Evolutionary conservation across 2,888 invertebrate genomes (phyloP).

Genomic region (Emmelina monodactyla): DNA sequence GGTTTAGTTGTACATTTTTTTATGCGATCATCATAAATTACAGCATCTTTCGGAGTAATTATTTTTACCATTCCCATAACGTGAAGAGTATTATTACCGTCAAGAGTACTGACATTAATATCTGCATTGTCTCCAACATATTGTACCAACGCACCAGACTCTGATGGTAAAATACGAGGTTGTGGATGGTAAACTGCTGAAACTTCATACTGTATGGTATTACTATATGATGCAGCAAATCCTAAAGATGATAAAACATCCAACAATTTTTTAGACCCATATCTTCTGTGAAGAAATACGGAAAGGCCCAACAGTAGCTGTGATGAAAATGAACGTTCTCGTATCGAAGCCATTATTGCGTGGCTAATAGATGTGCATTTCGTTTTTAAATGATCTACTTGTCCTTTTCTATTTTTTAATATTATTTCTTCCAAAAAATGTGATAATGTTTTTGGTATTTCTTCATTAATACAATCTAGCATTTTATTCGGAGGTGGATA

Average conservation of each 20-base stretch:
- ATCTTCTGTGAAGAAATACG: constrained; percentile 8
- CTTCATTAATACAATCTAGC: constrained; percentile 19
- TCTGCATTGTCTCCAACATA: constrained; percentile 21
- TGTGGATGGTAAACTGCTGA: constrained; percentile 20
- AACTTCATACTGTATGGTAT: constrained; percentile 14
- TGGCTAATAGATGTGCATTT: constrained; percentile 28
- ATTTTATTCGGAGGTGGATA: constrained; percentile 29
- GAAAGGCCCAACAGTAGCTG: constrained; percentile 10
- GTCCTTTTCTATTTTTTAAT: constrained; percentile 21
- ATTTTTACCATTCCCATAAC: constrained; percentile 15
- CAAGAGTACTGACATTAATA: constrained; percentile 9
- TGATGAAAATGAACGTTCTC: constrained; percentile 18
- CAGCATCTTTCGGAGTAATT: constrained; percentile 11
- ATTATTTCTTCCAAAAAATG: constrained; percentile 26
- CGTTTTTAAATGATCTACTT: constrained; percentile 22
- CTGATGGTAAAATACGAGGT: constrained; percentile 26
- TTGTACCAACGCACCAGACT: constrained; percentile 24
- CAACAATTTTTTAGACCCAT: constrained; percentile 7
- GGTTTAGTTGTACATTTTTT: constrained; percentile 23
- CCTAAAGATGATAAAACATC: constrained; percentile 10
- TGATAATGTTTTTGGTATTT: constrained; percentile 23
- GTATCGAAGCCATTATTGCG: constrained; percentile 24
- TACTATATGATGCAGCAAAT: constrained; percentile 9
- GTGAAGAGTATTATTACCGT: constrained; percentile 15
- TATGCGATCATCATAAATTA: constrained; percentile 18